phyloP scores from a whole-genome alignment of 2,113 vertebrate species.

The Mungos mungo region DNA sequence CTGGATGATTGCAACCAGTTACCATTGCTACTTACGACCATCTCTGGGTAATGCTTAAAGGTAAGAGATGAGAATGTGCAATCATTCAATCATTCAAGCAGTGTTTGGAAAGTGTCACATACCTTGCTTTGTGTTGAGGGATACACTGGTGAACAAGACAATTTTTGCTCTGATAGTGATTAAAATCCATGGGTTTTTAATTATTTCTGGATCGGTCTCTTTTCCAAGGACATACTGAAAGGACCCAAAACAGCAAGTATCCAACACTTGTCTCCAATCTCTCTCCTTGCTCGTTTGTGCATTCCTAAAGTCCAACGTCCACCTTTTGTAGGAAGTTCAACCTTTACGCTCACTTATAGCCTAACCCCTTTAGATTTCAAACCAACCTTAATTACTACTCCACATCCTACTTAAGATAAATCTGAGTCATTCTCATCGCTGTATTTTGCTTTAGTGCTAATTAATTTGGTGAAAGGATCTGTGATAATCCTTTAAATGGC shows the following conservation, averaged over 20 bases:
- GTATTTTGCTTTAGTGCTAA: neutral
- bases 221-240: neutral
- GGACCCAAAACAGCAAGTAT: neutral
- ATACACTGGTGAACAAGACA: neutral
- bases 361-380: neutral
- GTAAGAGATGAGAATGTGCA: neutral
- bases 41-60: neutral
- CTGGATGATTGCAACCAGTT: neutral
- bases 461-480: neutral
- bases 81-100: neutral
- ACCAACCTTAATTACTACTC: neutral
- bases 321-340: neutral
- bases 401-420: neutral
- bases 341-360: neutral
- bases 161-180: neutral
- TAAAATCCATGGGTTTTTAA: constrained; percentile 1
- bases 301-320: neutral
- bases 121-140: neutral
- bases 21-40: neutral
- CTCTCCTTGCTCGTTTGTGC: neutral
- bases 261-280: neutral
- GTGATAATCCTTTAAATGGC: neutral
- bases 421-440: neutral
- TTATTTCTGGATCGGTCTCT: neutral
- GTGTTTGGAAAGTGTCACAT: neutral